Base-by-base conservation (phyloP, 2,797 vertebrate genomes). In the Serranus cabrilla region DNA sequence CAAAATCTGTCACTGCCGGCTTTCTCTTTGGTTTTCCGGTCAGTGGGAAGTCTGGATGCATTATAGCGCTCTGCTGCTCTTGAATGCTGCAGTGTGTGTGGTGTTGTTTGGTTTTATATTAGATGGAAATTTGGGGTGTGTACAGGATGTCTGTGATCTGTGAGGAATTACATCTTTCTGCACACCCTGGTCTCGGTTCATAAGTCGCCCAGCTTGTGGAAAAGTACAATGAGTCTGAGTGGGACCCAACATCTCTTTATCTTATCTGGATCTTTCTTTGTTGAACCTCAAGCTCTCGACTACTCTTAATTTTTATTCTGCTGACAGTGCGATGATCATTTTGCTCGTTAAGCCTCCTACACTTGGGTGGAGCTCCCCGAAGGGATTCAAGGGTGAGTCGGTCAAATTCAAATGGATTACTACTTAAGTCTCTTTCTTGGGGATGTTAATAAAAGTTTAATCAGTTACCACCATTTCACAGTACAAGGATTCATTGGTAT, bases 331-430 rank as follows among this genome's bases (percentile, higher is more conserved):
- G 0, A 25, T 69, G 52, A 82, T 83, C 39, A 9, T 71, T 87
- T 75, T 70, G 57, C 67, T 74, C 34, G 72, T 76, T 87, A 77
- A 81, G 63, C 78, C 75, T 86, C 84, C 81, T 73, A 69, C 83
- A 82, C 79, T 68, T 80, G 64, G 85, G 72, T 77, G 80, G 76
- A 73, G 59, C 57, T 63, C 78, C 86, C 78, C 71, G 55, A 74
- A 74, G 76, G 72, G 70, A 83, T 81, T 78, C 55, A 60, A 74
- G 74, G 77, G 59, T 87, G 75, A 88, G 46, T 68, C 34, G 20
- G 84, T 87, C 64, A 81, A 50, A 84, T 88, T 82, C 43, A 49
- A 85, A 80, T 84, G 2, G 84, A 69, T 65, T 46, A 71, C 59
- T 47, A 61, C 55, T 46, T 39, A 65, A 72, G 37, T 74, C 6